A percentile compares a stretch with the other conserved stretches of the same genome.
These are phyloP conservation scores for Drosophila nannoptera DNA, from an alignment of 1,140 invertebrate genomes.

Conservation along the genomic window DNA sequence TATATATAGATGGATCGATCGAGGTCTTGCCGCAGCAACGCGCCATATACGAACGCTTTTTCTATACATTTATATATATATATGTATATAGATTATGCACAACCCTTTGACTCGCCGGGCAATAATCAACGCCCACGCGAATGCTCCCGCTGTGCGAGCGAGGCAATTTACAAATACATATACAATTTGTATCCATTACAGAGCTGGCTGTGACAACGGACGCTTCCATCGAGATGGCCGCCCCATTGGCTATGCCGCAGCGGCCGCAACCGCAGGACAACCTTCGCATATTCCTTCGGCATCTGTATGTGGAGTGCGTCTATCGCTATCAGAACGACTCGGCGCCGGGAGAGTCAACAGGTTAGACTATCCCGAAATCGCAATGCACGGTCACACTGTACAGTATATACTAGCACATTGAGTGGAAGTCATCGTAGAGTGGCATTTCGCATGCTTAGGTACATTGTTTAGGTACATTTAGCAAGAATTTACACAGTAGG, in stretches of 20 bases:
- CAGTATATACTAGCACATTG: neutral
- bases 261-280: constrained; percentile 48
- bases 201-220: constrained; percentile 6
- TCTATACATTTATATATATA: neutral
- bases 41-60: neutral
- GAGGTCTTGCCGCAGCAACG: no score
- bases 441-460: no score
- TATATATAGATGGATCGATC: no score
- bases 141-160: neutral
- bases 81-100: constrained; percentile 5
- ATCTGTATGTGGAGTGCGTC: constrained; percentile 70
- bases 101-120: constrained; percentile 6
- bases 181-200: constrained; percentile 12
- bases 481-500: no score
- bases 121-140: constrained; percentile 4
- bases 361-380: constrained; percentile 14
- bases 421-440: no score
- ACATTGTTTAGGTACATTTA: no score
- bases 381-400: neutral
- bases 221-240: constrained; percentile 1
- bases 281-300: constrained; percentile 58
- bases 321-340: constrained; percentile 62
- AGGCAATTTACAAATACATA: neutral
- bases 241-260: neutral
- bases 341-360: constrained; percentile 41